Conservation (phyloP, 2,113 vertebrate species). For the Oenanthe oenanthe region DNA sequence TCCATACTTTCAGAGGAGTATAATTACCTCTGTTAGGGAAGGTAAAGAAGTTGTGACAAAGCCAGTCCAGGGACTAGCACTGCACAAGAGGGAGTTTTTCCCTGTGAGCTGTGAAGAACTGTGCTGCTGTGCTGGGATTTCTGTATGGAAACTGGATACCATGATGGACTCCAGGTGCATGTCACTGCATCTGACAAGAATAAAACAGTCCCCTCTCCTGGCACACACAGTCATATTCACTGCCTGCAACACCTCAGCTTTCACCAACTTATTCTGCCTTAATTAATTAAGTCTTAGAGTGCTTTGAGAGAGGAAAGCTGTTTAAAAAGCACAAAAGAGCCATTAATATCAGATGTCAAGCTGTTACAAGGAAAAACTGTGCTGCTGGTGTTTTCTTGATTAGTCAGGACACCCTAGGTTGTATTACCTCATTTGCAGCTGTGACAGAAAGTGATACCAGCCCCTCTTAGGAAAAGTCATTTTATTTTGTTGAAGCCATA, state of each 20-base stretch:
- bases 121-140: background rate
- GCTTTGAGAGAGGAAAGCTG: background rate
- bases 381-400: background rate
- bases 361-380: background rate
- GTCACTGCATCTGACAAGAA: background rate
- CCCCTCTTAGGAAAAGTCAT: conserved; percentile 29
- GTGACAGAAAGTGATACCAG: background rate
- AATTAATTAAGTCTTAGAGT: background rate
- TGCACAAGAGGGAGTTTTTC: background rate
- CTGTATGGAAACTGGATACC: background rate
- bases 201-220: background rate
- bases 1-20: background rate
- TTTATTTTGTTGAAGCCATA: conserved; percentile 57
- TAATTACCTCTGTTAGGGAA: background rate
- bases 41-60: background rate
- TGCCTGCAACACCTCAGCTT: background rate
- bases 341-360: background rate
- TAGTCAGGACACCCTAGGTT: background rate
- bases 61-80: fast-evolving
- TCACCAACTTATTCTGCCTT: background rate
- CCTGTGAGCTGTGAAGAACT: background rate
- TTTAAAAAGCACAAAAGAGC: background rate
- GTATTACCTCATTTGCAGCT: background rate
- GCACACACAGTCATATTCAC: background rate
- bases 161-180: background rate